Evolutionary conservation across 92 coral and sea anemone genomes (phyloP).

Genomic region (Micromussa lordhowensis): DNA sequence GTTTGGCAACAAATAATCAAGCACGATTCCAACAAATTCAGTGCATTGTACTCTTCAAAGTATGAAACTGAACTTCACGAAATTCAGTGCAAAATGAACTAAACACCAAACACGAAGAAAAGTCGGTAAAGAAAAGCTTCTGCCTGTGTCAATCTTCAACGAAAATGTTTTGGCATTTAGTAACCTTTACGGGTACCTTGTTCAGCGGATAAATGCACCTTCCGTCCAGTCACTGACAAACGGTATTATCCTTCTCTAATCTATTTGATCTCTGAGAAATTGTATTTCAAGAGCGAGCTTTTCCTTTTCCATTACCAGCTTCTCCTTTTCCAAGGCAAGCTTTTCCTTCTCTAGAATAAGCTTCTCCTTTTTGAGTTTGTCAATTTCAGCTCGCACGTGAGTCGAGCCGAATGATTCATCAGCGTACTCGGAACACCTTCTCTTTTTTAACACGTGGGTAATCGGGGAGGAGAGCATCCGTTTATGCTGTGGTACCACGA

Average conservation of each 20-base stretch:
- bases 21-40: not conserved
- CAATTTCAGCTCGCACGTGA: slow-evolving; percentile 53
- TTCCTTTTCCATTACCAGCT: slow-evolving; percentile 65
- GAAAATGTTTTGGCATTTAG: not conserved
- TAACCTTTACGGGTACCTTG: not conserved
- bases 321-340: slow-evolving; percentile 69
- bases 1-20: not conserved
- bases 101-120: not conserved
- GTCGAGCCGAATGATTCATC: slow-evolving; percentile 37
- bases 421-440: slow-evolving; percentile 32
- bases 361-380: slow-evolving; percentile 68
- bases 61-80: not conserved
- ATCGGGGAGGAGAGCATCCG: slow-evolving; percentile 47
- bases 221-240: not conserved
- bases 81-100: not conserved
- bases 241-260: slow-evolving; percentile 2
- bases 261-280: slow-evolving; percentile 61
- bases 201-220: not conserved
- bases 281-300: slow-evolving; percentile 74
- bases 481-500: slow-evolving; percentile 45
- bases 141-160: not conserved
- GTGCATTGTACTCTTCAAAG: not conserved
- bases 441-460: slow-evolving; percentile 59
- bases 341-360: slow-evolving; percentile 72
- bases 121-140: not conserved